phyloP scores from a whole-genome alignment of 2,888 invertebrate species.

The Aphodius granarius region DNA sequence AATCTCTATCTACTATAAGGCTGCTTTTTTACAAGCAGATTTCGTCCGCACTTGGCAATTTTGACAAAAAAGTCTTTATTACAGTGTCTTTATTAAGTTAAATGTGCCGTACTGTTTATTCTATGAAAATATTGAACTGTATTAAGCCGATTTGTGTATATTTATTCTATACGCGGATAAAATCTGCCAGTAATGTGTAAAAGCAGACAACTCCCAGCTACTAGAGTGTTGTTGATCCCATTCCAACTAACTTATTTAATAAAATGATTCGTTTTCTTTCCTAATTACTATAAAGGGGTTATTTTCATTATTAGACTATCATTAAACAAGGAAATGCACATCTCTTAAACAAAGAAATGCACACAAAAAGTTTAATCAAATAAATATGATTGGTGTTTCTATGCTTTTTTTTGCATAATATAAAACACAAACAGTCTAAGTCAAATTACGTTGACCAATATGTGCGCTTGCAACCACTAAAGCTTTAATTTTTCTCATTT shows the following conservation, averaged over 20 bases:
- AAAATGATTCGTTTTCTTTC: background rate
- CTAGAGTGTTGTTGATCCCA: slow-evolving; percentile 18
- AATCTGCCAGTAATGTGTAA: no score
- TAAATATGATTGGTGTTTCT: background rate
- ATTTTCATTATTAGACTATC: background rate
- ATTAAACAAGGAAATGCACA: background rate
- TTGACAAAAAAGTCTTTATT: no score
- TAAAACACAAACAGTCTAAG: background rate
- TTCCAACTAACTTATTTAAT: slow-evolving; percentile 17
- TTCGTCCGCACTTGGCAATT: no score
- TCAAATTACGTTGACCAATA: background rate
- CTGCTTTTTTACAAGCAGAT: background rate
- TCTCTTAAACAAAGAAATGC: background rate
- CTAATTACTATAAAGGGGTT: background rate
- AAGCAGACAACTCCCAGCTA: background rate
- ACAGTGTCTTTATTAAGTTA: no score
- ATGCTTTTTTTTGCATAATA: background rate
- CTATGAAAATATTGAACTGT: no score
- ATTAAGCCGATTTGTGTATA: no score
- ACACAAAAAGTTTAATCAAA: background rate
- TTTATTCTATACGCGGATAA: no score
- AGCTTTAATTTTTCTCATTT: background rate
- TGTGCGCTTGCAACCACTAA: background rate
- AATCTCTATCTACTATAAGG: slow-evolving; percentile 6
- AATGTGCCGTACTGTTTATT: no score